phyloP scores from a whole-genome alignment of 1,140 invertebrate species.

The Anagrus nilaparvatae region DNA sequence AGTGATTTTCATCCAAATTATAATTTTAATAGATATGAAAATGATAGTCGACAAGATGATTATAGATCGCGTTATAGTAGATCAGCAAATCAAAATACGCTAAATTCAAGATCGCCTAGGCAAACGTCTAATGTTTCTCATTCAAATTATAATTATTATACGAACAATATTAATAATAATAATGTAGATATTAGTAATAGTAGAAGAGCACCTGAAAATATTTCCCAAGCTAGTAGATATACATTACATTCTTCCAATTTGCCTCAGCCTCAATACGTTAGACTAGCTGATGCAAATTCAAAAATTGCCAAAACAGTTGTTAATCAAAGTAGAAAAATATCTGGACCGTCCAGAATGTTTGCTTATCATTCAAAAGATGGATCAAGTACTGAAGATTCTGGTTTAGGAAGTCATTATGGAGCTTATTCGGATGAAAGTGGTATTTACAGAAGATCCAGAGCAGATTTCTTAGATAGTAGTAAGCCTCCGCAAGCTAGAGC shows the following conservation, averaged over 20 bases:
- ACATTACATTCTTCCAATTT: conserved; percentile 63
- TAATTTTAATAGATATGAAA: conserved; percentile 8
- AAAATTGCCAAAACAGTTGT: conserved; percentile 64
- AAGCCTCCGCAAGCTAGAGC: conserved; percentile 27
- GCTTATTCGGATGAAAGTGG: conserved; percentile 28
- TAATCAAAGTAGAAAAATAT: conserved; percentile 46
- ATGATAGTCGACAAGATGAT: conserved; percentile 17
- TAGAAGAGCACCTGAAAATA: no score
- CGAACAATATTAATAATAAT: conserved; percentile 3
- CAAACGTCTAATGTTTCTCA: conserved; percentile 9
- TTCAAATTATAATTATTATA: conserved; percentile 9
- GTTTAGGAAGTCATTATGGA: conserved; percentile 47
- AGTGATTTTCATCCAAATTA: no score
- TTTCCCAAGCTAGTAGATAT: conserved; percentile 47
- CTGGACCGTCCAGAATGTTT: conserved; percentile 21
- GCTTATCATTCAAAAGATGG: conserved; percentile 39
- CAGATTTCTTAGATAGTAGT: conserved; percentile 19
- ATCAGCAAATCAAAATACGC: conserved; percentile 17
- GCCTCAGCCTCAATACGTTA: conserved; percentile 58
- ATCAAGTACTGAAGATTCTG: conserved; percentile 49
- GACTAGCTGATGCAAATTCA: conserved; percentile 46
- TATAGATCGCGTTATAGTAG: conserved; percentile 11
- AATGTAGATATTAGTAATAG: no score
- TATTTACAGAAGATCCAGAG: conserved; percentile 24
- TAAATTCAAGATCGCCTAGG: conserved; percentile 11